Conservation (phyloP, 2,113 vertebrate species). For the Fukomys damarensis region DNA sequence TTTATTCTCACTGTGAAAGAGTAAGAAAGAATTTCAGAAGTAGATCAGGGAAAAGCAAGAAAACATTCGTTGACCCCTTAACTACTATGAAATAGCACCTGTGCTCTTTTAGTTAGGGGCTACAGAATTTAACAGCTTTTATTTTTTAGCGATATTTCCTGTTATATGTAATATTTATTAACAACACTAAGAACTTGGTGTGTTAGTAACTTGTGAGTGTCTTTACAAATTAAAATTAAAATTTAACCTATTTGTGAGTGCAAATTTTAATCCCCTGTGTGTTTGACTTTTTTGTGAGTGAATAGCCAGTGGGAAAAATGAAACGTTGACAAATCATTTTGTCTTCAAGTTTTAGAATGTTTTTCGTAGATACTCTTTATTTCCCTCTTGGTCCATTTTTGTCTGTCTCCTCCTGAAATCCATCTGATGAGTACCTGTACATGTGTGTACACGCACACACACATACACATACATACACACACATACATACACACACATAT, state of each 20-base stretch:
- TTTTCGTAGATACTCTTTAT: slow-evolving; percentile 11
- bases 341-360: slow-evolving; percentile 5
- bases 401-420: not conserved
- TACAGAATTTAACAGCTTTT: not conserved
- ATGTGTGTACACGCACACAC: not conserved
- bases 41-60: not conserved
- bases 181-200: not conserved
- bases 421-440: not conserved
- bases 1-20: slow-evolving; percentile 11
- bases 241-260: not conserved
- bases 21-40: not conserved
- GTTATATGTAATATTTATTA: not conserved
- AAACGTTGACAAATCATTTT: not conserved
- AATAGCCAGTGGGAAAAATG: not conserved
- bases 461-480: slow-evolving; percentile 5
- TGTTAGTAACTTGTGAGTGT: not conserved
- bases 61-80: not conserved
- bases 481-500: not conserved
- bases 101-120: not conserved
- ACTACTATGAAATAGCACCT: not conserved
- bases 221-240: not conserved
- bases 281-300: not conserved
- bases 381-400: not conserved
- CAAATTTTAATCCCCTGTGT: slow-evolving; percentile 8
- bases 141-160: not conserved